Evolutionary conservation across 1,140 invertebrate species (phyloP), one percentile per base, ranked within the genome.

Genomic region (Cotesia chilonis): DNA sequence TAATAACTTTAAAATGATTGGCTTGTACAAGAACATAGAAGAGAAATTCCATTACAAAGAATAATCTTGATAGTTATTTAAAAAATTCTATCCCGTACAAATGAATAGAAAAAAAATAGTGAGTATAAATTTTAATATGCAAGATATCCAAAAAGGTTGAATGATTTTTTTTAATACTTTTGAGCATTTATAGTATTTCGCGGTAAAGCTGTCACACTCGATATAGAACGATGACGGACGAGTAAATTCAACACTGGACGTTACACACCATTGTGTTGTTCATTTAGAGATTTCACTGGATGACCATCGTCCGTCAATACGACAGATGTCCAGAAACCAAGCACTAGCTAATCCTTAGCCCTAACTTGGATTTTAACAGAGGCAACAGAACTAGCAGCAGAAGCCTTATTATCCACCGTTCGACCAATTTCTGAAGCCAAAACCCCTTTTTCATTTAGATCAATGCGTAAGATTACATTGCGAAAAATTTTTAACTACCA

Each of bases 391-490:
- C 41, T 5, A 41, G 82, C 82, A 83, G 81, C 76, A 79, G 74
- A 84, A 81, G 70, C 67, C 74, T 81, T 77, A 84, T 83, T 83
- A 83, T 83, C 68, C 73, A 71, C 68, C 47, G 72, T 54, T 74
- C 64, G 47, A 36, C 52, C 41, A 14, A 61, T 17, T 59, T 12
- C 28, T 68, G 77, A 82, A 83, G 80, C 80, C 79, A 84, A 80
- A 41, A 41, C 41, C 41, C 84, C 81, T 61, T 70, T 70, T 59
- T 70, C 72, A 36, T 60, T 66, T 54, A 85, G 82, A 87, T 87
- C 81, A 85, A 87, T 86, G 80, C 81, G 81, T 77, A 84, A 87
- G 85, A 87, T 87, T 87, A 85, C 84, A 83, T 83, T 82, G 85
- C 85, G 81, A 85, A 87, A 86, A 83, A 72, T 77, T 78, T 79